A percentile compares a stretch with the other conserved stretches of the same genome.
Evolutionary conservation across 1,140 invertebrate species (phyloP).

Genomic region (Globodera ellingtonae): DNA sequence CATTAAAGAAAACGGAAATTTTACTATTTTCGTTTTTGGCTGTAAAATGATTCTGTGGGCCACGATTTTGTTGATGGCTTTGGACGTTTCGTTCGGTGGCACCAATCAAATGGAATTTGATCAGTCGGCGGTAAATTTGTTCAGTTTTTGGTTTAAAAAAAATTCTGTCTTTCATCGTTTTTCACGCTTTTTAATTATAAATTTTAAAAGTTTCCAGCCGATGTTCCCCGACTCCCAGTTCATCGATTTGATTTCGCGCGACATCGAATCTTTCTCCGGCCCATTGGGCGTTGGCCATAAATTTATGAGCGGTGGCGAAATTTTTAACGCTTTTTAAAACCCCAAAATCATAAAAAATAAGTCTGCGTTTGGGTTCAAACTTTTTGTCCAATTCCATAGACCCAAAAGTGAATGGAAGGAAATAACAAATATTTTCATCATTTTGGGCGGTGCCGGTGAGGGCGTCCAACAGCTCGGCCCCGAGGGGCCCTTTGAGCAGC

Average conservation of each 20-base stretch:
- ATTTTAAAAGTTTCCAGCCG: conserved; percentile 8
- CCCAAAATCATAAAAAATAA: no score
- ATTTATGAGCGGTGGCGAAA: conserved; percentile 57
- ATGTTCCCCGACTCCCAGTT: conserved; percentile 56
- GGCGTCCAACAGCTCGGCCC: conserved; percentile 74
- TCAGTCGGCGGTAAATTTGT: background rate
- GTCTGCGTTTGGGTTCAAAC: no score
- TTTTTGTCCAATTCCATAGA: no score
- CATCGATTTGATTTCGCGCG: conserved; percentile 62
- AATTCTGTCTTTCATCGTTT: no score
- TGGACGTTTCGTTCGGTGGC: background rate
- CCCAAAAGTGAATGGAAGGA: no score
- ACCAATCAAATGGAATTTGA: conserved; percentile 11
- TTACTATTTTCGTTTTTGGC: background rate
- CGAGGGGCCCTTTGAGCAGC: conserved; percentile 71
- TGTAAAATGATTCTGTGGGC: background rate
- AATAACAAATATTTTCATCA: background rate
- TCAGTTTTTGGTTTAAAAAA: background rate
- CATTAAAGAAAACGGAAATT: background rate
- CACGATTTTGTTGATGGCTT: background rate
- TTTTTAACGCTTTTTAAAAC: background rate
- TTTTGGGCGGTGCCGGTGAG: conserved; percentile 75
- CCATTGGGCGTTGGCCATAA: conserved; percentile 60
- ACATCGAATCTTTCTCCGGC: conserved; percentile 52
- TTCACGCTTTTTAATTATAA: background rate